Evolutionary conservation across 2,888 invertebrate genomes (phyloP), one percentile per base, ranked within the genome.

Genomic region (Scaptomyza caliginosa): DNA sequence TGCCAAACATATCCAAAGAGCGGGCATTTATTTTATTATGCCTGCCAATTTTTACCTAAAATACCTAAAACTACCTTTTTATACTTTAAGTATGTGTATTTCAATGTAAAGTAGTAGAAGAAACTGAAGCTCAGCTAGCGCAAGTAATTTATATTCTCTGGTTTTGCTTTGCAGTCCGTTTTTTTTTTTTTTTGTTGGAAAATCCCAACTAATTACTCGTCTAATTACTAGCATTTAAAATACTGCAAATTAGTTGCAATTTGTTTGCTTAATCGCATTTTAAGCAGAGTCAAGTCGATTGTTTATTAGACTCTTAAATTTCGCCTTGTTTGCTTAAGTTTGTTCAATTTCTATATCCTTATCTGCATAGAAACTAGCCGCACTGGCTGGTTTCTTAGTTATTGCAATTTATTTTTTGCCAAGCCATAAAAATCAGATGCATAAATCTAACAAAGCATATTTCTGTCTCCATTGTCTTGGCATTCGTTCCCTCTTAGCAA

Each of bases 121-220:
- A 2, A 30, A 11, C 16, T 2, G 17, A 21, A 3, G 7, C 30
- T 4, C 30, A 13, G 55, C 26, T 28, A 19, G 24, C n/a, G 49
- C 50, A 64, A 72, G 64, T 51, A 63, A 74, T 74, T 62, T 60
- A 72, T 60, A 65, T 67, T 49, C 42, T 24, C 38, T 24, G 49
- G 43, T 43, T 58, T 59, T 50, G 42, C 60, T 62, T 74, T 63
- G 48, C 56, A 64, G 30, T 51, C 24, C 2, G 13, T 19, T 38
- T 17, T 38, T 16, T 17, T 16, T 11, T 21, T 13, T 13, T 38
- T 11, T 21, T 21, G 21, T 50, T 66, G 56, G 43, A 42, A 58
- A 86, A 87, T 77, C 81, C 72, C 46, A 54, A 79, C 89, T 88
- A 88, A 88, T 88, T 88, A 81, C 86, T 74, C 72, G 88, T 68